A percentile compares a stretch with the other conserved stretches of the same genome.
These are phyloP conservation scores for Cheiracanthium punctorium DNA, from an alignment of 2,888 invertebrate genomes.

Conservation along the genomic window DNA sequence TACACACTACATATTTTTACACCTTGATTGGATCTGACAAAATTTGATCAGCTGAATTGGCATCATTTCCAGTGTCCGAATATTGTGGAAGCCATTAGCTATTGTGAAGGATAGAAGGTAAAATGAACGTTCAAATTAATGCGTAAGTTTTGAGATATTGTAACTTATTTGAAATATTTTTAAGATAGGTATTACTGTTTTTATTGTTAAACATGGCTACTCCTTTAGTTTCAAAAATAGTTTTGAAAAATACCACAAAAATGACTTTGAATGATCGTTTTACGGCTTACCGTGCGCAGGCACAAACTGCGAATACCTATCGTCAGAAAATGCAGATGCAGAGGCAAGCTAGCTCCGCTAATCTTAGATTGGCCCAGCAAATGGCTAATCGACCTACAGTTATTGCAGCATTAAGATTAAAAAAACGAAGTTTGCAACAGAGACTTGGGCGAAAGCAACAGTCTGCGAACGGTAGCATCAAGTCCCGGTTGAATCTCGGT, in stretches of 20 bases:
- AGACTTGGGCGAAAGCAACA: constrained; percentile 64
- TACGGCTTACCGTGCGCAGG: constrained; percentile 53
- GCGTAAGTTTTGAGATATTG: too few relatives aligned
- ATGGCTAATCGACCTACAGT: constrained; percentile 78
- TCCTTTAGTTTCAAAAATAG: constrained; percentile 74
- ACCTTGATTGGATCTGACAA: too few relatives aligned
- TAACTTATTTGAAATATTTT: too few relatives aligned
- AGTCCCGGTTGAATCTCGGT: constrained; percentile 51
- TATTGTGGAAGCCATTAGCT: too few relatives aligned
- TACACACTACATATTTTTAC: too few relatives aligned
- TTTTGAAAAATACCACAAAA: constrained; percentile 77
- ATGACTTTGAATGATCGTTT: constrained; percentile 77
- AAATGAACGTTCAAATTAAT: too few relatives aligned
- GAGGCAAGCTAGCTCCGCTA: constrained; percentile 75
- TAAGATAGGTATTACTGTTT: too few relatives aligned
- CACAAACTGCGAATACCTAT: constrained; percentile 51
- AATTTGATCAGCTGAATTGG: too few relatives aligned
- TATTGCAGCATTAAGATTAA: constrained; percentile 76
- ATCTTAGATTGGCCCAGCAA: constrained; percentile 78
- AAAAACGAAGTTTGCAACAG: constrained; percentile 73
- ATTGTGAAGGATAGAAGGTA: too few relatives aligned
- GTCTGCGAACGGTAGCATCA: constrained; percentile 34
- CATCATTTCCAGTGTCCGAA: too few relatives aligned
- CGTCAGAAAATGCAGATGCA: constrained; percentile 71
- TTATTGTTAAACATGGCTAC: constrained; percentile 56